Conservation (phyloP, 2,113 vertebrate species). For the Cyrtonyx montezumae region DNA sequence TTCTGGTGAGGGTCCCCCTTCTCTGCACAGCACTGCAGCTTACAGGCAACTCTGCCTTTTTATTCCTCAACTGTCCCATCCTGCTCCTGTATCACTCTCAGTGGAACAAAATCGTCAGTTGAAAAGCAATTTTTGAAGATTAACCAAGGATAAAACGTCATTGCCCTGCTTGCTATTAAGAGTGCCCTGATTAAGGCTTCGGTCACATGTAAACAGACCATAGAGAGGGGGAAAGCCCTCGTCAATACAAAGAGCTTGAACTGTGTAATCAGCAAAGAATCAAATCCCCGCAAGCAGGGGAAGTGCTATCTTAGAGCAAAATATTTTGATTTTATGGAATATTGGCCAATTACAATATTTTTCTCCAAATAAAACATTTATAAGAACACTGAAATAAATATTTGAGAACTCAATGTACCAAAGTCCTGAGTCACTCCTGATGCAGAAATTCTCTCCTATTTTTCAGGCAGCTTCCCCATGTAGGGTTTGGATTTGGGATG, state of each 20-base stretch:
- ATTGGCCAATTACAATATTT: constrained; percentile 18
- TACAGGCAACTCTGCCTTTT: not conserved
- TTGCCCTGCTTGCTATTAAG: not conserved
- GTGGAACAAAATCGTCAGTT: not conserved
- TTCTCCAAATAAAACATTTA: constrained; percentile 42
- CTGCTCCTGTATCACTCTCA: not conserved
- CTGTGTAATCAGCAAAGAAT: not conserved
- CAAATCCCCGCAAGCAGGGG: not conserved
- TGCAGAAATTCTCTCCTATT: not conserved
- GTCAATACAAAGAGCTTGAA: not conserved
- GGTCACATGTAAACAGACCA: not conserved
- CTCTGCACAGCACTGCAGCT: not conserved
- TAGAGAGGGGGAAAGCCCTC: not conserved
- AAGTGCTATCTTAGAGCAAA: constrained; percentile 4
- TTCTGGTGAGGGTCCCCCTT: not conserved
- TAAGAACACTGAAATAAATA: constrained; percentile 42
- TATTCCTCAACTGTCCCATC: not conserved
- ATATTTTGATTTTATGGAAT: constrained; percentile 43
- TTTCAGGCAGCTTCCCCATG: constrained; percentile 8
- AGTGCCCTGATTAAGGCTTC: not conserved
- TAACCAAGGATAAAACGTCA: not conserved
- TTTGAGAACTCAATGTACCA: constrained; percentile 31
- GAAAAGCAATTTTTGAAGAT: not conserved
- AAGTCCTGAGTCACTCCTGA: constrained; percentile 39
- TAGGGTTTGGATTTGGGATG: not conserved